Conservation (phyloP, 2,113 vertebrate species). For the Callipepla squamata region DNA sequence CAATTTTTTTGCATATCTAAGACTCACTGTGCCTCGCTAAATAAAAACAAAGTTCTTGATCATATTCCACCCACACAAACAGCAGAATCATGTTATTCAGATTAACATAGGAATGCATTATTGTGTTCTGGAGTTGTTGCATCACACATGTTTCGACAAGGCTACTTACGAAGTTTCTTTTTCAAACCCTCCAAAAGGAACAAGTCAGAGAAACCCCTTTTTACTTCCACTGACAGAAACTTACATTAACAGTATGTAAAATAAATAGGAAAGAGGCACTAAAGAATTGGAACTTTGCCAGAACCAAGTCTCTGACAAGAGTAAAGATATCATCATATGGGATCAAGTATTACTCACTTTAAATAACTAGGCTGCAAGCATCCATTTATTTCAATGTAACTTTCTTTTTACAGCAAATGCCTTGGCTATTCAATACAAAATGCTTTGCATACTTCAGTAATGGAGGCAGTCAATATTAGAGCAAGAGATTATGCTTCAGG, state of each 20-base stretch:
- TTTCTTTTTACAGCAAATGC: neutral
- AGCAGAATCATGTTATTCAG: neutral
- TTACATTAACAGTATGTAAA: neutral
- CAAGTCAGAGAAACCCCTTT: neutral
- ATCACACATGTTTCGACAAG: neutral
- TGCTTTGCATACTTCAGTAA: neutral
- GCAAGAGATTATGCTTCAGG: neutral
- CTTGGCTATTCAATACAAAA: neutral
- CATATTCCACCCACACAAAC: neutral
- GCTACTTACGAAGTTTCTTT: neutral
- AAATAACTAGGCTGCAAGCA: neutral
- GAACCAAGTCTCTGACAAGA: neutral
- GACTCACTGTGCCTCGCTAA: neutral
- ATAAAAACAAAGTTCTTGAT: slow-evolving; percentile 2
- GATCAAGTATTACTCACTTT: neutral
- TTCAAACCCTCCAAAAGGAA: rapidly evolving
- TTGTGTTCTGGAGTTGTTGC: neutral
- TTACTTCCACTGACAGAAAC: neutral
- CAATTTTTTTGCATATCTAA: neutral
- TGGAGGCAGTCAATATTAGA: neutral
- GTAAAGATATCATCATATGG: neutral
- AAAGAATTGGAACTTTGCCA: neutral
- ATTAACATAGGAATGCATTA: rapidly evolving
- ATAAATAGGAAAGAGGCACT: neutral
- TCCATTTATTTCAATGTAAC: neutral